Base-by-base conservation (phyloP, 2,888 invertebrate species). In the Epirrita christyi region DNA sequence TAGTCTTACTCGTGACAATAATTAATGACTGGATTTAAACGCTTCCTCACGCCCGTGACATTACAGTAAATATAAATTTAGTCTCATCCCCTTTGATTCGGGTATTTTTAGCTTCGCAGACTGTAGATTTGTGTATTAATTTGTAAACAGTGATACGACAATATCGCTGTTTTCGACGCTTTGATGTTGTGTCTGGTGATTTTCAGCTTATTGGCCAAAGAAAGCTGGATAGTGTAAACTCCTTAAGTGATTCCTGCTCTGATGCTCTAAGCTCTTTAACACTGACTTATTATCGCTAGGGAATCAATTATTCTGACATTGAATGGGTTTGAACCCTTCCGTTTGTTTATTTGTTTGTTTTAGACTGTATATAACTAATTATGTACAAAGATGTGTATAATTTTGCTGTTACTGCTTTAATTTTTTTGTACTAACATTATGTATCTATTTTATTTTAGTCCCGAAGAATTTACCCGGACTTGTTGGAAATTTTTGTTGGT, bases 21-120 rank as follows among this genome's bases (percentile, higher is more conserved):
- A 92, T 91, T 91, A 91, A 92, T 92, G 91, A 84, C 80, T 88
- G 91, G 92, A 90, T 89, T 92, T 92, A 91, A 92, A 91, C 88
- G 92, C 91, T 92, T 92, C 92, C 92, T 92, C 91, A 91, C 92
- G 92, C 88, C 90, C 90, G 90, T 90, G 92, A 92, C 91, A 91
- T 92, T 86, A 91, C 89, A 88, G 81, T 89, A 92, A 92, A 92
- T 92, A 92, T 91, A 91, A 86, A 80, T 84, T 83, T 78, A 76
- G 75, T 76, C 76, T 70, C 78, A 85, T 86, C 89, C 88, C 90
- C 89, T 92, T 92, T 92, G 91, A 92, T 90, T 89, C 81, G 73
- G 72, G 75, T 92, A 92, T 92, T 90, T 92, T 92, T 90, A 91
- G 90, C 83, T 81, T 73, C 72, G 78, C 80, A 78, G 76, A 81